A percentile compares a stretch with the other conserved stretches of the same genome.
These are phyloP conservation scores for Acanthosepion pharaonis DNA, from an alignment of 2,888 invertebrate genomes.

Conservation along the genomic window DNA sequence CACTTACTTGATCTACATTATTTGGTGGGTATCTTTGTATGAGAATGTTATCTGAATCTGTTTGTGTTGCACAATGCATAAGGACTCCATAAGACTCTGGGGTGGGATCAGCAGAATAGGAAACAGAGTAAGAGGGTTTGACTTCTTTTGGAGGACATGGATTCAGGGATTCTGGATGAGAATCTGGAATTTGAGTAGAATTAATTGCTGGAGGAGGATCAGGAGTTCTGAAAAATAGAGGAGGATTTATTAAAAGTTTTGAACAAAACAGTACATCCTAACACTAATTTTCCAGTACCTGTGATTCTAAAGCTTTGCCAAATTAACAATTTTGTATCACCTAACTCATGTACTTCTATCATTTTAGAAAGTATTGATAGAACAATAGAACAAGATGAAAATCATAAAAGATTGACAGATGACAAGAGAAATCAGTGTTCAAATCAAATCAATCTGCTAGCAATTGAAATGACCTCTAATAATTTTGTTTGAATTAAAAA, in stretches of 20 bases:
- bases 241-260: not conserved
- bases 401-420: too few relatives aligned
- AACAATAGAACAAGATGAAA: too few relatives aligned
- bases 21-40: not conserved
- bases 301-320: too few relatives aligned
- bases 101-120: not conserved
- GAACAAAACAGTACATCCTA: not conserved
- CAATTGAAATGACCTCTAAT: too few relatives aligned
- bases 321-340: too few relatives aligned
- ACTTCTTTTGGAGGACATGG: not conserved
- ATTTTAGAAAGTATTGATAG: too few relatives aligned
- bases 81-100: not conserved
- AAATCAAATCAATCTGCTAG: too few relatives aligned
- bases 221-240: not conserved
- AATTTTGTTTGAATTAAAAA: too few relatives aligned
- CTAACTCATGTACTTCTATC: too few relatives aligned
- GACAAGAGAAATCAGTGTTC: too few relatives aligned
- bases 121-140: not conserved
- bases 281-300: too few relatives aligned
- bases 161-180: not conserved
- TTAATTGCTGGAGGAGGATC: not conserved
- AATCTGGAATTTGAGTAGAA: not conserved
- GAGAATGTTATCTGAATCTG: not conserved
- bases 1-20: not conserved
- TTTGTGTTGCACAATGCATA: not conserved